phyloP scores from a whole-genome alignment of 2,797 vertebrate species.

The Cetoscarus ocellatus region DNA sequence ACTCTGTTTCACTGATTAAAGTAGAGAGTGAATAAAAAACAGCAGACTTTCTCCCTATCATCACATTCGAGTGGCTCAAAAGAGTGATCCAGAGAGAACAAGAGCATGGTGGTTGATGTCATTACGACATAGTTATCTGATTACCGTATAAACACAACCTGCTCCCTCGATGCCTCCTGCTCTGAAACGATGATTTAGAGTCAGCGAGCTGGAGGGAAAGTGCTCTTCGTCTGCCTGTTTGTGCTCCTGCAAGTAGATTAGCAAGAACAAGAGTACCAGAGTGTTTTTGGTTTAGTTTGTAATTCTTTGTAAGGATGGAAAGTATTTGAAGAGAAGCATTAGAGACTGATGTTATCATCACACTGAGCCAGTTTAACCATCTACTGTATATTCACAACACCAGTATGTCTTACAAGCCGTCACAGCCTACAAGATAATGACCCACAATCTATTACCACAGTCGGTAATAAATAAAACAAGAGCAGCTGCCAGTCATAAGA shows the following conservation, averaged over 20 bases:
- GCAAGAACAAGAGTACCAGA: not conserved
- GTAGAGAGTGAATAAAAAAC: not conserved
- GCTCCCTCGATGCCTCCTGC: conserved; percentile 13
- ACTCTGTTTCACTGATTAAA: not conserved
- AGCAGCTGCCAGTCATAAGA: too few species aligned
- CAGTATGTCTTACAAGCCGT: not conserved
- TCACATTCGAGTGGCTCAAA: conserved; percentile 6
- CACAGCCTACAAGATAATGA: too few species aligned
- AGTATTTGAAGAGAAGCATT: not conserved
- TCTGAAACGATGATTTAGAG: conserved; percentile 19
- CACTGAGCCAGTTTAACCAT: not conserved
- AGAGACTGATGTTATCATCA: not conserved
- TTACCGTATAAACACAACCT: conserved; percentile 38
- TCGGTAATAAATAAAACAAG: too few species aligned
- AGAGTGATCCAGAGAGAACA: not conserved
- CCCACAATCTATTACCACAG: too few species aligned
- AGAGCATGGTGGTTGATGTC: conserved; percentile 32
- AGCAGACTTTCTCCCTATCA: not conserved
- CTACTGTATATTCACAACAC: not conserved
- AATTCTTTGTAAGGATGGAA: not conserved
- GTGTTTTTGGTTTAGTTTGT: not conserved
- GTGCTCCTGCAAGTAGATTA: conserved; percentile 28
- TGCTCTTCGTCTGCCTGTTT: conserved; percentile 13
- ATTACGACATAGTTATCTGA: conserved; percentile 46
- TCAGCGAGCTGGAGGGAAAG: conserved; percentile 29